Conservation (phyloP, 2,888 invertebrate genomes). For the Ochropleura plecta region DNA sequence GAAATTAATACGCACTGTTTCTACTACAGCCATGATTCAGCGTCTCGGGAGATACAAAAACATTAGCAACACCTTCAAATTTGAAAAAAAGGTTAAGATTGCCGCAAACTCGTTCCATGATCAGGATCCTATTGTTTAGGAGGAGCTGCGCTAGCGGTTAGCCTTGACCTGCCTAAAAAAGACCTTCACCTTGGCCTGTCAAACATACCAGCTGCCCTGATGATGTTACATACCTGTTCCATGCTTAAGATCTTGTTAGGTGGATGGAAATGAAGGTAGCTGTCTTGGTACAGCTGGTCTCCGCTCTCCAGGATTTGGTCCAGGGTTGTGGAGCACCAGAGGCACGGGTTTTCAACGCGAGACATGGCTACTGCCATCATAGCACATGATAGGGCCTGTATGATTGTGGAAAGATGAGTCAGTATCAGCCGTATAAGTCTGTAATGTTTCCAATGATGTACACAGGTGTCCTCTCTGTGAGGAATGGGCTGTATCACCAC, state of each 20-base stretch:
- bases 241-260: slow-evolving; percentile 71
- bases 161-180: background rate
- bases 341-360: slow-evolving; percentile 87
- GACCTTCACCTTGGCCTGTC: background rate
- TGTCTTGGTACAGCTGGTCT: slow-evolving; percentile 91
- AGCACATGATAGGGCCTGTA: slow-evolving; percentile 83
- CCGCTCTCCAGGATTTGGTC: slow-evolving; percentile 90
- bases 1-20: too few species aligned
- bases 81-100: too few species aligned
- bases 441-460: too few species aligned
- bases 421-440: background rate
- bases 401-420: too few species aligned
- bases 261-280: slow-evolving; percentile 89
- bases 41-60: too few species aligned
- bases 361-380: slow-evolving; percentile 90
- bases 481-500: too few species aligned
- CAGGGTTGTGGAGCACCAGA: slow-evolving; percentile 89
- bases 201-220: background rate
- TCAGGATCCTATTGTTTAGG: background rate
- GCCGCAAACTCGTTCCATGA: background rate
- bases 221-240: slow-evolving; percentile 75
- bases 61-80: too few species aligned
- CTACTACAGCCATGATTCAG: too few species aligned
- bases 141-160: background rate
- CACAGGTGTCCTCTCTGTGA: too few species aligned